phyloP scores from a whole-genome alignment of 2,113 vertebrate genomes.

The Mixornis gularis region DNA sequence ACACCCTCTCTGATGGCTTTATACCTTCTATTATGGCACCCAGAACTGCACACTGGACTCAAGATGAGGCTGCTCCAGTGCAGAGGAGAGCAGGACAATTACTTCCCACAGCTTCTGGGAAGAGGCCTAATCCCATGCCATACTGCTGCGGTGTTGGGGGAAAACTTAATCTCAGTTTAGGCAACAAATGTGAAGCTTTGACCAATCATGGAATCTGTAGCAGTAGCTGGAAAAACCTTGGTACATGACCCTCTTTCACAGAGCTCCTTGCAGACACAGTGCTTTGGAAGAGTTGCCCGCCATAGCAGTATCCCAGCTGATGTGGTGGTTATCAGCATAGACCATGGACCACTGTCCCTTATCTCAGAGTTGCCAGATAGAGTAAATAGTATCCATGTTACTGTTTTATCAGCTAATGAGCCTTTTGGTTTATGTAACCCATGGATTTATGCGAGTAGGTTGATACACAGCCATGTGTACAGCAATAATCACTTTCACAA shows the following conservation, averaged over 20 bases:
- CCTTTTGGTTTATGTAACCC: background rate
- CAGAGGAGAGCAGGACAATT: background rate
- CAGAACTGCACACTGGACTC: background rate
- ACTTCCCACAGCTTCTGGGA: no score
- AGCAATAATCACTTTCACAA: background rate
- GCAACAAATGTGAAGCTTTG: background rate
- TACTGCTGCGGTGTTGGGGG: background rate
- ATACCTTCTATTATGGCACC: background rate
- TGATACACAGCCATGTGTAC: background rate
- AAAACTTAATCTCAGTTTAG: background rate
- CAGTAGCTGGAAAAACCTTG: background rate
- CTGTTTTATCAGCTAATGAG: background rate
- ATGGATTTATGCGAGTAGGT: background rate
- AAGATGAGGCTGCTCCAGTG: background rate
- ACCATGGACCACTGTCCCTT: background rate
- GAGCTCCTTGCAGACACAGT: rapidly evolving
- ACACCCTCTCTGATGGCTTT: background rate
- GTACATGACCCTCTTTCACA: no score
- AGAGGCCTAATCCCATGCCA: no score
- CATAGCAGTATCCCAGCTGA: background rate
- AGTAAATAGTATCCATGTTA: background rate
- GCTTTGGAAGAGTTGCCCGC: background rate
- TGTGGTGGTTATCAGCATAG: background rate
- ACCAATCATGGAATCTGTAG: background rate
- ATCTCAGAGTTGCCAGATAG: background rate